Evolutionary conservation across 2,797 vertebrate genomes (phyloP), one percentile per base, ranked within the genome.

Genomic region (Sphenopsis melanotis): DNA sequence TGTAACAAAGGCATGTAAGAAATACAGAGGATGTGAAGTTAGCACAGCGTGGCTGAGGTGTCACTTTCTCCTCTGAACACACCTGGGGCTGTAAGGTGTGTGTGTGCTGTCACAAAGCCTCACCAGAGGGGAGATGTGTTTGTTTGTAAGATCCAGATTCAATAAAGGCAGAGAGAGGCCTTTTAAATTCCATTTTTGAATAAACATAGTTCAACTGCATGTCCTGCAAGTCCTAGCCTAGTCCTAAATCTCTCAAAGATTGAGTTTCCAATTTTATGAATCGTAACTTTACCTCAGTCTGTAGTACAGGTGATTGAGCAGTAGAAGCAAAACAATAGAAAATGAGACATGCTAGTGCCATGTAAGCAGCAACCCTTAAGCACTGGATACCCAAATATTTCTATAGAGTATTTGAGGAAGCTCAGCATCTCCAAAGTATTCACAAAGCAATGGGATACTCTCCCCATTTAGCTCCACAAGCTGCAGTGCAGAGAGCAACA

Each of bases 131-230:
- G 21, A 19, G 15, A 53, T n/a, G 14, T 30, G 24, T 19, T 46
- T 80, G 39, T 29, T 37, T 59, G 18, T 10, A 46, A 55, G 34
- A 18, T 57, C 49, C 41, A 74, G 85, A 41, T 32, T 89, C 0
- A 0, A 14, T 16, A 15, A 37, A 61, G 8, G n/a, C 4, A 75
- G 9, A 72, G 5, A 74, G 18, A 64, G 2, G 9, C 24, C 32
- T 83, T 82, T 59, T 55, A 69, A 53, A 81, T 37, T 64, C 30
- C 21, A 12, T 10, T 41, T 77, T 46, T 18, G 24, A 41, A 47
- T 55, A 57, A 87, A 34, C 15, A 27, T 0, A 37, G 12, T 34
- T 77, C 50, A 57, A 19, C 30, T 50, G 56, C 24, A 17, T 14
- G 24, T 41, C 61, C 39, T 65, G 24, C 12, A 61, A 64, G 46